Percentiles rank a stretch among this genome's conserved stretches.
These are phyloP conservation scores for Australoheros facetus DNA, from an alignment of 2,797 vertebrate species.

Conservation along the genomic window DNA sequence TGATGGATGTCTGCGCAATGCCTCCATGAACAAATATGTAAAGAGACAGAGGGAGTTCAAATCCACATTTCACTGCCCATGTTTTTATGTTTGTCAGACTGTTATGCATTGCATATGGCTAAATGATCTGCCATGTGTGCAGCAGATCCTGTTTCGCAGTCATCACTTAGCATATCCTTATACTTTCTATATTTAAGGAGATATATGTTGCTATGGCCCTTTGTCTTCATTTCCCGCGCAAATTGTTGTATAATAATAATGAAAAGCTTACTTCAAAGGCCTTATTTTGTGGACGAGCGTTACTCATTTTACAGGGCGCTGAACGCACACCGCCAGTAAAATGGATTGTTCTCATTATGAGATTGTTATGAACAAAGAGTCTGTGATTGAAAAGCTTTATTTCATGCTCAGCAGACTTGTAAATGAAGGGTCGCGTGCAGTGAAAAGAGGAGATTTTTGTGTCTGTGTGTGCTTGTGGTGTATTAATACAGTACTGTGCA, in stretches of 20 bases:
- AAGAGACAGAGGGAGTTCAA: not conserved
- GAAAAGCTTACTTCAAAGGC: slow-evolving; percentile 1
- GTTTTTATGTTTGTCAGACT: not conserved
- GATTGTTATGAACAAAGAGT: slow-evolving; percentile 66
- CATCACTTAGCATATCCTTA: slow-evolving; percentile 10
- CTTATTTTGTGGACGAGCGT: slow-evolving; percentile 17
- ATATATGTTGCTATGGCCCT: not conserved
- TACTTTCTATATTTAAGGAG: not conserved
- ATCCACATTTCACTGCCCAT: not conserved
- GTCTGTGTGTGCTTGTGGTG: slow-evolving; percentile 19
- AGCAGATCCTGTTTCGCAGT: not conserved
- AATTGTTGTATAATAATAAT: slow-evolving; percentile 11
- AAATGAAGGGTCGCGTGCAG: slow-evolving; percentile 61
- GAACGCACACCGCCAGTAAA: slow-evolving; percentile 53
- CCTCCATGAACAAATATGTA: slow-evolving; percentile 11
- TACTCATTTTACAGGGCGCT: slow-evolving; percentile 39
- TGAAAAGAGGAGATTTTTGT: slow-evolving; percentile 40
- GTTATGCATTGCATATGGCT: slow-evolving; percentile 4
- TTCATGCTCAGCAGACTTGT: slow-evolving; percentile 75
- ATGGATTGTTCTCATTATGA: slow-evolving; percentile 70
- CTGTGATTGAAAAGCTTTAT: slow-evolving; percentile 77
- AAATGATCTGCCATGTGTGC: slow-evolving; percentile 31
- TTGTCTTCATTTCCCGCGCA: slow-evolving; percentile 1
- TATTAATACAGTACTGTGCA: not conserved
- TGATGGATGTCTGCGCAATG: slow-evolving; percentile 16